Base-by-base conservation (phyloP, 2,888 invertebrate genomes). In the Drosophila atroscutellata region DNA sequence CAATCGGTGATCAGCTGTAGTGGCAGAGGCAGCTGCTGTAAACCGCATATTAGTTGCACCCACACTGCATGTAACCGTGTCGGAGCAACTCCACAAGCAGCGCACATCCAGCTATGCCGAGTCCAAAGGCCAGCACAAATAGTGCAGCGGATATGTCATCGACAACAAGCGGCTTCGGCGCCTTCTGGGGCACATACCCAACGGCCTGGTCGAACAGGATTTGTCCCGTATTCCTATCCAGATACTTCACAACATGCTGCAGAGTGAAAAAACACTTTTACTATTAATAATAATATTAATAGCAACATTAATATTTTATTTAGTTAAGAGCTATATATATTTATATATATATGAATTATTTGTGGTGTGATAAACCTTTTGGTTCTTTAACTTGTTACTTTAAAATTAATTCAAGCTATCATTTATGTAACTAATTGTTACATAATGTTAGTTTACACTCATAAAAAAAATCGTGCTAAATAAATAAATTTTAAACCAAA, bases 91-190 rank as follows among this genome's bases (percentile, higher is more conserved):
- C 92, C 51, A 88, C 13, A 8, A 87, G 9, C 9, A 92, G 77
- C 0, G 76, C 80, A 18, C 80, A 32, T n/a, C 75, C 72, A 1
- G 91, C 91, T 57, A 89, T 71, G 3, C 79, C 36, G 18, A 83
- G 75, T 13, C 92, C 93, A 72, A 92, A 84, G 11, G 86, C 63
- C 36, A 93, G 81, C 2, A 87, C 85, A 62, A 92, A 91, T 34
- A 92, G 64, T 0, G 91, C 86, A 20, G 91, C 92, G 9, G 92
- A 91, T n/a, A 93, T 90, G 74, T 93, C 91, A 32, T 85, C 79
- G 7, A 92, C 77, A 9, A 89, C 85, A 3, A 92, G 74, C 11
- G 86, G 83, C 61, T 86, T 81, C 13, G 91, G 91, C 20, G 87
- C 84, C 24, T 79, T 72, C 50, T 92, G 91, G 0, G 79, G 60